Evolutionary conservation across 2,888 invertebrate species (phyloP), one percentile per base, ranked within the genome.

Genomic region (Lymantria monacha): DNA sequence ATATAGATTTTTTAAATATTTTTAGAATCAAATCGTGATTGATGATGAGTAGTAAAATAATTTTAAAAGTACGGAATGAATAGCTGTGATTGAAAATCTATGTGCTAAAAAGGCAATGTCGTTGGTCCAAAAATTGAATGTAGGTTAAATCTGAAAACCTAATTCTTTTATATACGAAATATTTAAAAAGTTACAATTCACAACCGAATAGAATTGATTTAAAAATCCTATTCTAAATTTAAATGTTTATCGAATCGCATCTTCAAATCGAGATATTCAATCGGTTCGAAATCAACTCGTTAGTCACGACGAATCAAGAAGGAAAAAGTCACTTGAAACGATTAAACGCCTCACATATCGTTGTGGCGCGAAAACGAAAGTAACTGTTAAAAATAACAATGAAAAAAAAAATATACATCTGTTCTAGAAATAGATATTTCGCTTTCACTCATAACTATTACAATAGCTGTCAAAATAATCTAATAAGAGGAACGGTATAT

Each of bases 311-410:
- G 15, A 38, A 42, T 33, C 48, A 54, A 63, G 44, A 51, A 49
- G 64, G 55, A 66, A 66, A 63, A 67, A 60, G 67, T 45, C 48
- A 57, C 64, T 61, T 14, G 51, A 56, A 52, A 49, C 43, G 49
- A 67, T 60, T 63, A 54, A 55, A 22, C 22, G 22, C 22, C 63
- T 49, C 44, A 55, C 58, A 65, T 61, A 47, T 56, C 30, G 44
- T 51, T 58, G 63, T 52, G 54, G 42, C 49, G 54, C 48, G 60
- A 66, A 68, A 66, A 53, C 44, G 69, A 66, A 66, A 68, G 66
- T 56, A 45, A 30, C 36, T 48, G 12, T 14, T 36, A 61, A 59
- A 22, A 63, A 37, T 59, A 66, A 55, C 56, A 49, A 40, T 30
- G 40, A 46, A 41, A 53, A 49, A 49, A 38, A 38, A 36, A 36